Evolutionary conservation across 2,797 vertebrate genomes (phyloP).

Genomic region (Clamator glandarius): DNA sequence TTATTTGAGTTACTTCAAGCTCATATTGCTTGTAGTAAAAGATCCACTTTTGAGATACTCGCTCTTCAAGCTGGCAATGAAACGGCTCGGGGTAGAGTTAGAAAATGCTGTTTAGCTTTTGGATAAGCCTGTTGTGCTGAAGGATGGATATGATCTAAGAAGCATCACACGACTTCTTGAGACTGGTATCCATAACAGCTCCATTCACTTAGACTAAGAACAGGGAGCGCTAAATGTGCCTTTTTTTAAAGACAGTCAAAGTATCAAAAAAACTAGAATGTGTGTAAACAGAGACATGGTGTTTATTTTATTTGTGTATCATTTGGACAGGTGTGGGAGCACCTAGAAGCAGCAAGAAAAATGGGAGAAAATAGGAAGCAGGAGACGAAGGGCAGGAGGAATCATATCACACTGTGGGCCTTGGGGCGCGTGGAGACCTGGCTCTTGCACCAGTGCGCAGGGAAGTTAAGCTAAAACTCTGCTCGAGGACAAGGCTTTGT

Average conservation of each 20-base stretch:
- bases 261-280: background rate
- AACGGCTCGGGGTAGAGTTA: background rate
- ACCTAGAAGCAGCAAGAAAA: background rate
- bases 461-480: background rate
- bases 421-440: rapidly evolving
- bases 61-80: background rate
- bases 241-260: background rate
- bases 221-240: background rate
- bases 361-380: background rate
- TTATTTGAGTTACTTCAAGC: background rate
- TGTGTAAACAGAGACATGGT: background rate
- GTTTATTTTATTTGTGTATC: background rate
- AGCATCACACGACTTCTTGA: background rate
- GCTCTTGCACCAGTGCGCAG: rapidly evolving
- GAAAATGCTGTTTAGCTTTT: background rate
- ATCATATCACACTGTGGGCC: rapidly evolving
- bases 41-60: background rate
- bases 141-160: background rate
- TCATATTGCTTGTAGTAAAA: background rate
- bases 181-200: background rate
- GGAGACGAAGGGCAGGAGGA: background rate
- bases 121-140: background rate
- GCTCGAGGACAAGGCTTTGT: background rate
- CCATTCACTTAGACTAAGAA: background rate
- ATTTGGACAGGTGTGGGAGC: background rate